These are phyloP conservation scores for Mythimna vitellina DNA, from an alignment of 2,888 invertebrate species.

Conservation along the genomic window DNA sequence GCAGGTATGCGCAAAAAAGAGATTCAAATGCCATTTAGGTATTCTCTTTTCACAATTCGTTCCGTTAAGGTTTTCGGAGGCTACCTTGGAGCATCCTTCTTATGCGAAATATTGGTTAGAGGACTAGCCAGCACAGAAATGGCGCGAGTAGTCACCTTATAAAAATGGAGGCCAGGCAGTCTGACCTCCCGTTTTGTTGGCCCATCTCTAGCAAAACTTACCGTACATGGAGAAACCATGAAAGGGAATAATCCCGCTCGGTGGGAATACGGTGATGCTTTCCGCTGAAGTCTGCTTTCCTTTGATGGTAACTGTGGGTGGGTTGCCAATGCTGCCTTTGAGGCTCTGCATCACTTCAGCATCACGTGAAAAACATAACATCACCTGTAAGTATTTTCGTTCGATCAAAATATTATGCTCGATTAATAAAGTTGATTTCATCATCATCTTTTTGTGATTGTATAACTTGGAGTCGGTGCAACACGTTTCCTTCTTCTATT, in stretches of 20 bases:
- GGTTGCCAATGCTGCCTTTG: conserved; percentile 90
- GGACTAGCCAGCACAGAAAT: too few species aligned
- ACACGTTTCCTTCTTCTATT: background rate
- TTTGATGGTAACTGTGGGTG: conserved; percentile 94
- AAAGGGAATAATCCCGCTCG: conserved; percentile 98
- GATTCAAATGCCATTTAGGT: too few species aligned
- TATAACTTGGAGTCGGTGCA: background rate
- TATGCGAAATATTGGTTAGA: too few species aligned
- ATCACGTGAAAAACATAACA: conserved; percentile 98
- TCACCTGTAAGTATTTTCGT: conserved; percentile 87
- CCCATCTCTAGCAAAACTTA: conserved; percentile 77
- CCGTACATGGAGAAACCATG: conserved; percentile 99
- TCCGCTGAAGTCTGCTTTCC: conserved; percentile 93
- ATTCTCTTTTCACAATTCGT: too few species aligned
- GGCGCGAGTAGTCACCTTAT: background rate
- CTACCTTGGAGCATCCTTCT: too few species aligned
- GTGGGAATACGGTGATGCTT: conserved; percentile 95
- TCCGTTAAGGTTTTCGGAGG: too few species aligned
- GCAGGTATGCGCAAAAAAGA: too few species aligned
- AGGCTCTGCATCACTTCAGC: conserved; percentile 94
- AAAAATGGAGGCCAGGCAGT: background rate
- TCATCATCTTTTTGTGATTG: background rate
- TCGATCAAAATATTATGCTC: background rate
- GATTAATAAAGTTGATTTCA: background rate
- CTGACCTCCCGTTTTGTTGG: background rate